Conservation (phyloP, 2,113 vertebrate genomes). For the Scomber scombrus region DNA sequence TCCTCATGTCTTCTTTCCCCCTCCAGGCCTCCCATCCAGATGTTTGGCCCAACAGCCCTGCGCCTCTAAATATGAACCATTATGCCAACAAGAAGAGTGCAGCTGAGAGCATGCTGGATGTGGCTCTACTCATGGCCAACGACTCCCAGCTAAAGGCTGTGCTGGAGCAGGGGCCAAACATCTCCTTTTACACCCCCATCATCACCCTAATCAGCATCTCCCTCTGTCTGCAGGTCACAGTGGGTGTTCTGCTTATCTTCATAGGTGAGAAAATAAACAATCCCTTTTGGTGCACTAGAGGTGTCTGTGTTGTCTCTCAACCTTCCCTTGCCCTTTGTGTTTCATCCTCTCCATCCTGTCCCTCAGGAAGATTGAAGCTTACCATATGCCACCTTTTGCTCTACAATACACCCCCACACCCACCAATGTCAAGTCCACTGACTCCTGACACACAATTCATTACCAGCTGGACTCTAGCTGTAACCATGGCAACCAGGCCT, state of each 20-base stretch:
- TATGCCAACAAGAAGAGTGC: slow-evolving; percentile 94
- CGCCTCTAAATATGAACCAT: slow-evolving; percentile 90
- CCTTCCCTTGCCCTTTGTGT: slow-evolving; percentile 17
- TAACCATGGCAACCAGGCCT: slow-evolving; percentile 58
- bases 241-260: slow-evolving; percentile 93
- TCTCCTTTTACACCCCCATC: slow-evolving; percentile 86
- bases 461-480: slow-evolving; percentile 36
- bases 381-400: slow-evolving; percentile 11
- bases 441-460: slow-evolving; percentile 64
- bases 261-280: slow-evolving; percentile 85
- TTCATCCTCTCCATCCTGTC: slow-evolving; percentile 6
- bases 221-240: slow-evolving; percentile 87
- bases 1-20: slow-evolving; percentile 15
- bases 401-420: slow-evolving; percentile 12
- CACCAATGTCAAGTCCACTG: slow-evolving; percentile 61
- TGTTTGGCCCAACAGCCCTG: slow-evolving; percentile 58
- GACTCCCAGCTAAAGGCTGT: slow-evolving; percentile 93
- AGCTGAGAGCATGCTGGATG: slow-evolving; percentile 93
- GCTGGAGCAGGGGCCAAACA: slow-evolving; percentile 87
- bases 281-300: slow-evolving; percentile 3
- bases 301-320: slow-evolving; percentile 17
- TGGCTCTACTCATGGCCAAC: slow-evolving; percentile 94
- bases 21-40: slow-evolving; percentile 50
- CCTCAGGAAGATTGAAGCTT: slow-evolving; percentile 10
- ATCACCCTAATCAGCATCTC: slow-evolving; percentile 91